phyloP scores from a whole-genome alignment of 1,140 invertebrate species.

The Rhizoglyphus robini region DNA sequence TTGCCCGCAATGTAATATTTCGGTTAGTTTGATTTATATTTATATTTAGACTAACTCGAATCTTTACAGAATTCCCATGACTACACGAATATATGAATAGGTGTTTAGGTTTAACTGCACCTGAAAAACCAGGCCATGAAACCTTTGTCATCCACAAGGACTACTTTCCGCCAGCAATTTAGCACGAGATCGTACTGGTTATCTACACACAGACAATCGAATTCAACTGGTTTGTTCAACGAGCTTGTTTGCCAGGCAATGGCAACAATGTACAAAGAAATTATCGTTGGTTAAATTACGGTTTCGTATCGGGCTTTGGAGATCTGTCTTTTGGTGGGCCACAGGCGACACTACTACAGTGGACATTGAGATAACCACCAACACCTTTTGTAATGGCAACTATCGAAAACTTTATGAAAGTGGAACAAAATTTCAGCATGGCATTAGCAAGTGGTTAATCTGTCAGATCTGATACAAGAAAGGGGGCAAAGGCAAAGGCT shows the following conservation, averaged over 20 bases:
- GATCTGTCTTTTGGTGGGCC: not conserved
- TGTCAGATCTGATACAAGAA: constrained; percentile 62
- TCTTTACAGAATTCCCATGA: constrained; percentile 13
- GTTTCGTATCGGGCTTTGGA: constrained; percentile 5
- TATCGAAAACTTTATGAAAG: not conserved
- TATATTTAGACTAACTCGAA: not conserved
- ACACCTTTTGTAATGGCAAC: not conserved
- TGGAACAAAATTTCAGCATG: not conserved
- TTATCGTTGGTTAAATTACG: not conserved
- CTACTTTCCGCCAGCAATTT: not conserved
- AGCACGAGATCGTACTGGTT: constrained; percentile 20
- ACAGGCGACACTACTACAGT: constrained; percentile 1
- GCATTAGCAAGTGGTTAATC: constrained; percentile 42
- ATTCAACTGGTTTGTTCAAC: not conserved
- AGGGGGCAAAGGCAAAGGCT: constrained; percentile 56
- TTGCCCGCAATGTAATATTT: constrained; percentile 1
- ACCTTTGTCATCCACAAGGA: not conserved
- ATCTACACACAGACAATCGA: not conserved
- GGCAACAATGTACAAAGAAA: not conserved
- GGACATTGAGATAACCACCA: not conserved
- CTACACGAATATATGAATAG: constrained; percentile 34
- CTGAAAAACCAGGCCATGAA: not conserved
- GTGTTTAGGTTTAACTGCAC: not conserved
- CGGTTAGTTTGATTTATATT: not conserved
- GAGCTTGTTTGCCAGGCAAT: constrained; percentile 7